Conservation (phyloP, 1,140 invertebrate genomes). For the Cataglyphis hispanica region DNA sequence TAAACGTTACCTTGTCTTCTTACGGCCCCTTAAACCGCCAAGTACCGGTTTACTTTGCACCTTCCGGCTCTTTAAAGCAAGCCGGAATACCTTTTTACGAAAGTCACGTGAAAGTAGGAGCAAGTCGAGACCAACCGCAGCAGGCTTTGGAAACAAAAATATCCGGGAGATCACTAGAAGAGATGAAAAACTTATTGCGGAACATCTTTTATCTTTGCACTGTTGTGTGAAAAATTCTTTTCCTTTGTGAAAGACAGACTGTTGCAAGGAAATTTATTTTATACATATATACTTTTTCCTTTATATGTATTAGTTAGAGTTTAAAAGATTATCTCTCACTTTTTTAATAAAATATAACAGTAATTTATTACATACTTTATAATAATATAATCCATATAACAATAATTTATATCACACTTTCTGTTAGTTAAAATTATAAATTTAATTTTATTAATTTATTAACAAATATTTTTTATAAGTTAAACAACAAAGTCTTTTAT, state of each 20-base stretch:
- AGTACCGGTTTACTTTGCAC: constrained; percentile 68
- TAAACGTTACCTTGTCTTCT: constrained; percentile 70
- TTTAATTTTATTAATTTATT: not conserved
- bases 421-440: not conserved
- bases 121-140: constrained; percentile 33
- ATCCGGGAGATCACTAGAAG: constrained; percentile 11
- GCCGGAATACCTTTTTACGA: constrained; percentile 61
- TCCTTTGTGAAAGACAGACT: not conserved
- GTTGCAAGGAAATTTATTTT: constrained; percentile 1
- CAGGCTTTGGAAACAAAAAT: constrained; percentile 18
- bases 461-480: not conserved
- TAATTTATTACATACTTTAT: too few relatives aligned
- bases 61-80: constrained; percentile 66
- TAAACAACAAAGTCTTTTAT: not conserved
- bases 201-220: constrained; percentile 21
- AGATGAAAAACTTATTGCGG: constrained; percentile 59
- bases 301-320: not conserved
- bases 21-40: constrained; percentile 68
- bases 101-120: constrained; percentile 41
- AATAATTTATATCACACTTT: not conserved
- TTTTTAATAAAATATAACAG: not conserved
- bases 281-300: too few relatives aligned
- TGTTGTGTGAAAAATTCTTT: constrained; percentile 1
- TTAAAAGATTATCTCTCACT: not conserved
- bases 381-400: too few relatives aligned